Evolutionary conservation across 2,797 vertebrate genomes (phyloP).

Genomic region (Harpagifer antarcticus): DNA sequence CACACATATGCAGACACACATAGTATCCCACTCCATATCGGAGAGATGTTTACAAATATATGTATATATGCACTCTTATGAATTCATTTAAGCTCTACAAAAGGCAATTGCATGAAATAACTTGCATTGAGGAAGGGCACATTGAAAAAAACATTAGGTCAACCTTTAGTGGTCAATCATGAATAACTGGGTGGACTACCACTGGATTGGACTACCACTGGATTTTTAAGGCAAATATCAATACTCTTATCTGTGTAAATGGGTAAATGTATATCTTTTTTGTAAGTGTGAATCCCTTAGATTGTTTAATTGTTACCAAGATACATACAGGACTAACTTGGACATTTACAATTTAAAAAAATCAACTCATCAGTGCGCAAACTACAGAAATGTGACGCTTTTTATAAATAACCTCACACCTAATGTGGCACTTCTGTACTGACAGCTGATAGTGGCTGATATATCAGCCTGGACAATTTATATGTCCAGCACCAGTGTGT

Average conservation of each 20-base stretch:
- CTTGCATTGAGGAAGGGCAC: neutral
- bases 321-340: too few species aligned
- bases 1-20: neutral
- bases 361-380: neutral
- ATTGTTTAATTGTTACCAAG: neutral
- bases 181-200: neutral
- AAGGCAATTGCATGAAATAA: constrained; percentile 8
- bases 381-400: neutral
- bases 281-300: neutral
- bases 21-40: neutral
- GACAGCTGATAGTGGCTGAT: neutral
- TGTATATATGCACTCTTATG: neutral
- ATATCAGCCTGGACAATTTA: neutral
- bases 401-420: neutral
- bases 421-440: neutral
- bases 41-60: neutral
- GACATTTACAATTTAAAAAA: neutral
- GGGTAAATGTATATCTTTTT: too few species aligned
- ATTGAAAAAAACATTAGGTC: neutral
- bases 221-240: neutral
- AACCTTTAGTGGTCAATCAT: neutral
- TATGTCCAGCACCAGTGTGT: neutral
- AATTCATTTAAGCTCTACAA: neutral
- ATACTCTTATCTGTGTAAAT: neutral
- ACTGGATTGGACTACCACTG: too few species aligned